Evolutionary conservation across 2,113 vertebrate genomes (phyloP).

Genomic region (Cyprinodon variegatus): DNA sequence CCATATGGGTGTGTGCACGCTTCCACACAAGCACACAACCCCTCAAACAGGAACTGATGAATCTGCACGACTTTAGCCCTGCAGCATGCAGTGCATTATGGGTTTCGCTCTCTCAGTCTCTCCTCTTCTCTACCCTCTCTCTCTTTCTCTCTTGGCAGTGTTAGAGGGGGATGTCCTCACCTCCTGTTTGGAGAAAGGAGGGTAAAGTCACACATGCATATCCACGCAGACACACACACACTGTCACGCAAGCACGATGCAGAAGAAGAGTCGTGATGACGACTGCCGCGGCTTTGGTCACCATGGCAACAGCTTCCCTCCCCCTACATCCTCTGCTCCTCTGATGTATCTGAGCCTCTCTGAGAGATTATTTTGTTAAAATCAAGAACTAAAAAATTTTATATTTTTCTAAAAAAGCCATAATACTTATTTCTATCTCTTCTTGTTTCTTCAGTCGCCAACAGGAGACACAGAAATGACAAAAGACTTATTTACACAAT

Average conservation of each 20-base stretch:
- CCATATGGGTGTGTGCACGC: constrained; percentile 48
- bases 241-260: constrained; percentile 41
- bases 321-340: not conserved
- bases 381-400: constrained; percentile 25
- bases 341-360: constrained; percentile 33
- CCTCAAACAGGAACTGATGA: constrained; percentile 75
- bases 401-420: not conserved
- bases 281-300: constrained; percentile 63
- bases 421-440: not conserved
- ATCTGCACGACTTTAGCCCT: constrained; percentile 76
- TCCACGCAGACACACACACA: constrained; percentile 25
- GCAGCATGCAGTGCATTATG: constrained; percentile 77
- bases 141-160: constrained; percentile 61
- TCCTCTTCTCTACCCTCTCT: constrained; percentile 34
- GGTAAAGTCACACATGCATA: constrained; percentile 47
- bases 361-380: constrained; percentile 42
- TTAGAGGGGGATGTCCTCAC: constrained; percentile 76
- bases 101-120: constrained; percentile 57
- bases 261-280: constrained; percentile 68
- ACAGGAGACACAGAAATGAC: constrained; percentile 5
- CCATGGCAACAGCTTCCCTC: constrained; percentile 68
- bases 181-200: constrained; percentile 70
- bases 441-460: not conserved
- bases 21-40: constrained; percentile 46
- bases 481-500: constrained; percentile 22